Evolutionary conservation across 2,797 vertebrate genomes (phyloP), one percentile per base, ranked within the genome.

Genomic region (Todus mexicanus): DNA sequence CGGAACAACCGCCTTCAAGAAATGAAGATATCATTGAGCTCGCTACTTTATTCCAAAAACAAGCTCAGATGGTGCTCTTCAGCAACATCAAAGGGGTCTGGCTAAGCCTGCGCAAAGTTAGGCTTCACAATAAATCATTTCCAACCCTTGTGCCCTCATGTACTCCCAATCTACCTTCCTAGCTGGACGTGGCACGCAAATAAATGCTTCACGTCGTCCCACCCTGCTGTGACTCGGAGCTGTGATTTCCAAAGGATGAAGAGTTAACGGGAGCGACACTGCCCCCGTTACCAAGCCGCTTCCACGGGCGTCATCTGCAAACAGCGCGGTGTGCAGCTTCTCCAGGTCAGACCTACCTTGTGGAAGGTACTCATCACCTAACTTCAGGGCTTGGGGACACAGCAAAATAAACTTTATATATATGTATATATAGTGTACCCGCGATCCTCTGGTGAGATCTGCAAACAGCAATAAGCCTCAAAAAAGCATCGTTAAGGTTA

Each of bases 21-120:
- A 98, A 98, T 98, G 97, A 98, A 98, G 98, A 99, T 98, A 98
- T 99, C 98, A 98, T 95, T 97, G 97, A 97, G 95, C 96, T 6
- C 77, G 96, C 97, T 98, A 98, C 98, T 98, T 98, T 97, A 97
- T 97, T 92, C 84, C 82, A 73, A 93, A 97, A 95, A 72, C 18
- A 42, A 95, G 75, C 91, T 96, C 85, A 57, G 71, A 90, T 66
- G 61, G 57, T 76, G 93, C 37, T 91, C 80, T 92, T 96, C 60
- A 77, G 72, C 89, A 87, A 81, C 71, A 63, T 77, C 81, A 90
- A 84, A 88, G 60, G 51, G 75, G 53, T 38, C 80, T 70, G 1
- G 31, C 75, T 57, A 78, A 95, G 75, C 78, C 57, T 92, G 53
- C 69, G 73, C 56, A 53, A 92, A 94, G 74, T 86, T 82, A 15